These are phyloP conservation scores for Ceyx melanurus DNA, from an alignment of 2,113 vertebrate genomes.

Conservation along the genomic window DNA sequence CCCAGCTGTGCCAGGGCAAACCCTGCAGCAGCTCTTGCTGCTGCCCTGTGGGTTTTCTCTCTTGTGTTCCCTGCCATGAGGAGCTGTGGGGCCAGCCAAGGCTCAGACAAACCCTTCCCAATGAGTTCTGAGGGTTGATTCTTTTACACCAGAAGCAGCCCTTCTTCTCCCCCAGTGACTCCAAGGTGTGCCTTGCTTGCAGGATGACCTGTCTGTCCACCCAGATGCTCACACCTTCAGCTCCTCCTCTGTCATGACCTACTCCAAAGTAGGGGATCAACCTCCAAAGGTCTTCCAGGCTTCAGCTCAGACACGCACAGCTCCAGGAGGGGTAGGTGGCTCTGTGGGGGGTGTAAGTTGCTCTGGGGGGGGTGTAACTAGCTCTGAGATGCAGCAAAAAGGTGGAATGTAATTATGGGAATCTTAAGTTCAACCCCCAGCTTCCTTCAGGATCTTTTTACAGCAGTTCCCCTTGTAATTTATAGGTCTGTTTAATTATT, in stretches of 20 bases:
- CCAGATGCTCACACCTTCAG: slow-evolving; percentile 84
- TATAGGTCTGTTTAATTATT: too few species aligned
- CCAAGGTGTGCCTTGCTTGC: background rate
- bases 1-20: background rate
- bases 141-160: background rate
- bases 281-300: slow-evolving; percentile 92
- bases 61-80: background rate
- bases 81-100: background rate
- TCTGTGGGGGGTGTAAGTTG: slow-evolving; percentile 85
- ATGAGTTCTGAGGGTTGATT: background rate
- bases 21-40: rapidly evolving
- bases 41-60: background rate
- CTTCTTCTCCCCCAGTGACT: background rate
- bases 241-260: slow-evolving; percentile 92
- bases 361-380: slow-evolving; percentile 85
- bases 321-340: slow-evolving; percentile 90
- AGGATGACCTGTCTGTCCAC: slow-evolving; percentile 82
- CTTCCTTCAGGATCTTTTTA: background rate
- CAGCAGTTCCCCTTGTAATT: background rate
- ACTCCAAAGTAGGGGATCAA: slow-evolving; percentile 88
- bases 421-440: background rate
- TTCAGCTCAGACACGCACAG: slow-evolving; percentile 81
- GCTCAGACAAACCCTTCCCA: too few species aligned
- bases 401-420: background rate
- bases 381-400: background rate